Evolutionary conservation across 2,888 invertebrate genomes (phyloP).

Genomic region (Rhorus exstirpatorius): DNA sequence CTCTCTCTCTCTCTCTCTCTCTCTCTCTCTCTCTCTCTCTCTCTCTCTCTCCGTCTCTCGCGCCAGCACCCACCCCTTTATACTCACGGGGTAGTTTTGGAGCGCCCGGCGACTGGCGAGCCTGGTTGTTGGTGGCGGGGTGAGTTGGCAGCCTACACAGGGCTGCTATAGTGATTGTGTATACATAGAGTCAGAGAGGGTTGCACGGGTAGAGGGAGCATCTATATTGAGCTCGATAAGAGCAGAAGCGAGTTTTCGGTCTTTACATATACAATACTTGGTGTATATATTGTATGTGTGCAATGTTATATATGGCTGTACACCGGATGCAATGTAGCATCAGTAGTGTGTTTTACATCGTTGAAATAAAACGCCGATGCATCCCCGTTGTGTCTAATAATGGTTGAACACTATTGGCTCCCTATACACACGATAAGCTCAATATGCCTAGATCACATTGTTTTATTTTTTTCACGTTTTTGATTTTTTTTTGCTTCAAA

Average conservation of each 20-base stretch:
- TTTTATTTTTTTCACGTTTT: conserved; percentile 11
- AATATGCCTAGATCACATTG: conserved; percentile 20
- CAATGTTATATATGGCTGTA: not conserved
- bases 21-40: conserved; percentile 4
- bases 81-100: conserved; percentile 45
- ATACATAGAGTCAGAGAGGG: conserved; percentile 53
- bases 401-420: conserved; percentile 34
- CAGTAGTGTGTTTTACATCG: conserved; percentile 55
- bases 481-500: not conserved
- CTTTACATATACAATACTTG: conserved; percentile 57
- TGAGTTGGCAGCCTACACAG: conserved; percentile 44
- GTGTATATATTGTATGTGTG: not conserved
- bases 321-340: conserved; percentile 35
- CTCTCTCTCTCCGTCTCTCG: conserved; percentile 7
- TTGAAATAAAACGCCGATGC: conserved; percentile 61
- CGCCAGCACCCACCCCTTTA: conserved; percentile 12
- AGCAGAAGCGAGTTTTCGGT: conserved; percentile 70
- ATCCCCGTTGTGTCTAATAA: conserved; percentile 51
- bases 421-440: conserved; percentile 7
- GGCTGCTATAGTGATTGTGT: conserved; percentile 38
- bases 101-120: conserved; percentile 48
- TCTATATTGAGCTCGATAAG: conserved; percentile 79
- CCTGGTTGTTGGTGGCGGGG: not conserved
- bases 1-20: conserved; percentile 9
- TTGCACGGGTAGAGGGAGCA: conserved; percentile 37